Conservation (phyloP, 2,888 invertebrate species). For the Noctua fimbriata region DNA sequence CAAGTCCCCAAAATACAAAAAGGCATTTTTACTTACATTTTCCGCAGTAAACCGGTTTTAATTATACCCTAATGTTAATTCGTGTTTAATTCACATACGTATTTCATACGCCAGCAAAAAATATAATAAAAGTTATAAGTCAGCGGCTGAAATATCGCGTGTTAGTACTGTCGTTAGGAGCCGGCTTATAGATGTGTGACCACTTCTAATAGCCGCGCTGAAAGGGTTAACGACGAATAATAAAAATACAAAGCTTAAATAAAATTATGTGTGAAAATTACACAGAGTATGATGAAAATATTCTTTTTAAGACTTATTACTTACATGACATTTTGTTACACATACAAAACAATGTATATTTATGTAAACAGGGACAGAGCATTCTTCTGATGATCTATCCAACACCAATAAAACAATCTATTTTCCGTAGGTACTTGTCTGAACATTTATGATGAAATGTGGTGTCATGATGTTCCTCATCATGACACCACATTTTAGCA, state of each 20-base stretch:
- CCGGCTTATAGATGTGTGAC: not conserved
- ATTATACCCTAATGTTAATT: slow-evolving; percentile 4
- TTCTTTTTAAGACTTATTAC: not conserved
- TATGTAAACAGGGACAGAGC: not conserved
- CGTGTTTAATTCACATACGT: not conserved
- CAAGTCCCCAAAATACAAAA: not conserved
- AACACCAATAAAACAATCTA: not conserved
- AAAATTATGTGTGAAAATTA: slow-evolving; percentile 10
- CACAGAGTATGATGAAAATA: not conserved
- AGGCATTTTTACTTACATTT: not conserved
- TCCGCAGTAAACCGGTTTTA: not conserved
- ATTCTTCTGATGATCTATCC: not conserved
- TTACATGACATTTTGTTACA: not conserved
- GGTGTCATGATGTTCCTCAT: too few relatives aligned
- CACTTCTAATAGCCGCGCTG: not conserved
- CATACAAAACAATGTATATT: not conserved
- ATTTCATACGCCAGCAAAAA: slow-evolving; percentile 2
- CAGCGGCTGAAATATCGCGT: slow-evolving; percentile 16
- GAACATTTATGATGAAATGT: not conserved
- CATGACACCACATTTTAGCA: not conserved
- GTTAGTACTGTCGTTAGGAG: not conserved
- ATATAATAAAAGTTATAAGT: slow-evolving; percentile 6
- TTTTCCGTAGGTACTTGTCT: not conserved
- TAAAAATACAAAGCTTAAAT: not conserved
- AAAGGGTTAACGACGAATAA: slow-evolving; percentile 33